Base-by-base conservation (phyloP, 2,888 invertebrate species). In the Dryadula phaetusa region DNA sequence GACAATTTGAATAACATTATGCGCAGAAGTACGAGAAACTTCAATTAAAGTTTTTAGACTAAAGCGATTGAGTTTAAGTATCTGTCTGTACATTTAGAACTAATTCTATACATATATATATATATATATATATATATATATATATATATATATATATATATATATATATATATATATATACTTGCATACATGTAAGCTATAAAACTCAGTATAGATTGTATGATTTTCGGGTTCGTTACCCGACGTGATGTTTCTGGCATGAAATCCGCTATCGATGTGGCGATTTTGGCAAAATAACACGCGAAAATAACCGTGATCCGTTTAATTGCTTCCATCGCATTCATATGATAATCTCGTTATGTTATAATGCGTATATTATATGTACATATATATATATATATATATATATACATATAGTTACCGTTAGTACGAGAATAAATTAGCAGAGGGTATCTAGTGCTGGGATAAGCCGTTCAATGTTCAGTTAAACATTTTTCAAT, bases 191-290 rank as follows among this genome's bases (percentile, higher is more conserved):
- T n/a, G n/a, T n/a, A n/a, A n/a, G n/a, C 28, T 28, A 28, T 28
- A 28, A 4, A 28, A 28, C 32, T 7, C 1, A 32, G 4, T 58
- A 60, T 64, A 56, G 44, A 66, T 53, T 62, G 62, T 53, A 64
- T 66, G 66, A 70, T 68, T 70, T 63, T 16, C 28, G 61, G 47
- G 64, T 52, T 28, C 58, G 58, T 58, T 63, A 47, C 63, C 46
- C 58, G 34, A 16, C 16, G 53, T 60, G 20, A 56, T 63, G 66
- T 62, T 71, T 56, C 69, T 71, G 70, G 70, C 70, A 66, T 58
- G 69, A 61, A 63, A 66, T 61, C 66, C 32, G 42, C 49, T 52
- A 66, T 61, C 63, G 49, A 53, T 66, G 42, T 18, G 58, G 53
- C 56, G 56, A 70, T 69, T 64, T 66, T 69, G 66, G 62, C 66